A percentile compares a stretch with the other conserved stretches of the same genome.
These are phyloP conservation scores for Sinodicranocentrus sp. DNA, from an alignment of 2,888 invertebrate species.

Conservation along the genomic window DNA sequence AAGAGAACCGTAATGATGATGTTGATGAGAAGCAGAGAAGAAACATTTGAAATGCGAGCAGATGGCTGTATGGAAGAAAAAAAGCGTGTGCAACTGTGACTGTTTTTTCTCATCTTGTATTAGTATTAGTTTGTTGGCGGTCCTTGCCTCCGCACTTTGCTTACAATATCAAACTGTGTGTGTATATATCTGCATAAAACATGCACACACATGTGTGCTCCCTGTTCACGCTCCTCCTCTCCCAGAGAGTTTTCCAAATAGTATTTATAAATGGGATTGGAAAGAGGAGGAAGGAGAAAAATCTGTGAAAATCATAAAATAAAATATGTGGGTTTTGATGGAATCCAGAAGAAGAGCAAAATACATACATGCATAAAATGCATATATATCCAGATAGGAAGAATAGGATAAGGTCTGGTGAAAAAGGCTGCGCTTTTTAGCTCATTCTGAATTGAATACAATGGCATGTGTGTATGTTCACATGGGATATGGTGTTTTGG, in stretches of 20 bases:
- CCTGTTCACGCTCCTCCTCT: slow-evolving; percentile 18
- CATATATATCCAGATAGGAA: slow-evolving; percentile 42
- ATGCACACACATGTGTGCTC: slow-evolving; percentile 44
- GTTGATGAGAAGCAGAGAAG: neutral
- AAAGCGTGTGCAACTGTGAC: slow-evolving; percentile 19
- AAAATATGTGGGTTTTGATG: slow-evolving; percentile 36
- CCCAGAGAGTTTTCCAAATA: slow-evolving; percentile 25
- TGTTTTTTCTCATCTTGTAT: slow-evolving; percentile 9
- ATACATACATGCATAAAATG: neutral
- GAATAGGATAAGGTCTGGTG: slow-evolving; percentile 18
- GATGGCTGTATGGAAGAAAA: slow-evolving; percentile 3
- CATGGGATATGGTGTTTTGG: slow-evolving; percentile 12
- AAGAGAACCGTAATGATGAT: neutral
- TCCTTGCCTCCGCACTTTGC: slow-evolving; percentile 14
- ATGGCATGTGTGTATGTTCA: slow-evolving; percentile 28
- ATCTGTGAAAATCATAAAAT: slow-evolving; percentile 61
- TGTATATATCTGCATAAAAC: slow-evolving; percentile 41
- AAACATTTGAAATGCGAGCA: slow-evolving; percentile 25
- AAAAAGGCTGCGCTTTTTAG: slow-evolving; percentile 1
- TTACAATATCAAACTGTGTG: neutral
- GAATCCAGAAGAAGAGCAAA: slow-evolving; percentile 31
- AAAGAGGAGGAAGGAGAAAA: slow-evolving; percentile 26
- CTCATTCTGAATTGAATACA: slow-evolving; percentile 13
- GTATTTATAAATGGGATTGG: neutral
- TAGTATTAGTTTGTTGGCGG: neutral